These are phyloP conservation scores for Pseudolaguvia tuberculata DNA, from an alignment of 2,113 vertebrate species.

Conservation along the genomic window DNA sequence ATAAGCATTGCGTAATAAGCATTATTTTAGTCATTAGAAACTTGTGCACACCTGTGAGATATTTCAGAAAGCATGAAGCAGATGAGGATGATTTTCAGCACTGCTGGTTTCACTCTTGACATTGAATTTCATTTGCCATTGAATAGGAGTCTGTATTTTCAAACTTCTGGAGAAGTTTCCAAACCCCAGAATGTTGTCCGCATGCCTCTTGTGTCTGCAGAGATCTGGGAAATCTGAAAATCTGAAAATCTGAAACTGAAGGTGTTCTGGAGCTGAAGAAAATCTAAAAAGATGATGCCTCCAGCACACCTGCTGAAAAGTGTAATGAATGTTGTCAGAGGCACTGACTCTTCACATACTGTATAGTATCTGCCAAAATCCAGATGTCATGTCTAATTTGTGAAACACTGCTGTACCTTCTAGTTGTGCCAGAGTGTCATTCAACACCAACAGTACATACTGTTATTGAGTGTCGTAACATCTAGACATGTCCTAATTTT, in stretches of 20 bases:
- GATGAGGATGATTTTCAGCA: conserved; percentile 2
- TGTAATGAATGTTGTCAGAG: conserved; percentile 19
- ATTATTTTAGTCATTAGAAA: neutral
- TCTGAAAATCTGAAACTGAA: neutral
- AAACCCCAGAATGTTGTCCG: conserved; percentile 3
- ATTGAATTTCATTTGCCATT: conserved; percentile 12
- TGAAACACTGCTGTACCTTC: conserved; percentile 8
- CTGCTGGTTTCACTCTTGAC: conserved; percentile 6
- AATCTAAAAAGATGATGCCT: conserved; percentile 4
- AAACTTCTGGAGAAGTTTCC: conserved; percentile 18
- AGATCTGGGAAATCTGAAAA: conserved; percentile 3
- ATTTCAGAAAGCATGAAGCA: neutral
- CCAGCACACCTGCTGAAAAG: conserved; percentile 19
- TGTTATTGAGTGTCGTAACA: conserved; percentile 1
- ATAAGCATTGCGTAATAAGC: neutral
- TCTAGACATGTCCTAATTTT: neutral
- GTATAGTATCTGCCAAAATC: conserved; percentile 17
- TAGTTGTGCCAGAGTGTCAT: conserved; percentile 7
- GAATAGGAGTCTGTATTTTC: neutral
- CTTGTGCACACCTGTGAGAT: neutral
- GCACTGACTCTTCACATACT: neutral
- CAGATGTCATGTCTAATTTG: conserved; percentile 25
- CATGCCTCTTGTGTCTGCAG: neutral
- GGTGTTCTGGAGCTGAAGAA: conserved; percentile 13
- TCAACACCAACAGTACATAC: neutral